Percentiles rank a stretch among this genome's conserved stretches.
These are phyloP conservation scores for Pteruthius melanotis DNA, from an alignment of 2,113 vertebrate genomes.

Conservation along the genomic window DNA sequence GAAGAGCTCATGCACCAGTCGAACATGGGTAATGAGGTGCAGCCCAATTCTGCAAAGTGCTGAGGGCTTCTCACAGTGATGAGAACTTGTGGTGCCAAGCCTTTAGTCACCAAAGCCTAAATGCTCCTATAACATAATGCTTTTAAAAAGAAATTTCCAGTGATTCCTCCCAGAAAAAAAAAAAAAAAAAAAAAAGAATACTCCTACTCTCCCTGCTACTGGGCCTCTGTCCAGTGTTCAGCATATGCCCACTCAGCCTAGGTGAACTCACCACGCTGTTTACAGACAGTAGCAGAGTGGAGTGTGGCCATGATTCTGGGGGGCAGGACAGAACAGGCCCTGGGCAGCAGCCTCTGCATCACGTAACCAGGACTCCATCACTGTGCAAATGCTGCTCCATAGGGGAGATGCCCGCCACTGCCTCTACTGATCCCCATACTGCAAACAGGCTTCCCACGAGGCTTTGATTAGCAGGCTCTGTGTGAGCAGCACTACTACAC, in stretches of 20 bases:
- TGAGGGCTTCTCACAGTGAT: background rate
- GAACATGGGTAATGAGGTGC: background rate
- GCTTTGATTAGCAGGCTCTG: background rate
- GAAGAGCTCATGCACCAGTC: background rate
- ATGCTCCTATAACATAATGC: background rate
- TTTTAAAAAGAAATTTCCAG: background rate
- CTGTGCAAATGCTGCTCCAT: fast-evolving
- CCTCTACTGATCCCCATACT: background rate
- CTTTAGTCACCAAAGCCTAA: background rate
- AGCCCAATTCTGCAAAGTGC: background rate
- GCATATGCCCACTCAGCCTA: background rate
- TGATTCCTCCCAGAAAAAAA: background rate
- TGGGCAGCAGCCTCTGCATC: background rate
- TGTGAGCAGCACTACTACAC: background rate
- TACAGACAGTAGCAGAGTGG: background rate
- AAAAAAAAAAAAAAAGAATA: background rate
- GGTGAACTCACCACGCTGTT: background rate
- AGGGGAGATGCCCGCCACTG: background rate
- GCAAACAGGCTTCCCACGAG: background rate
- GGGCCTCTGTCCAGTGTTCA: background rate
- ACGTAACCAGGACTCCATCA: background rate
- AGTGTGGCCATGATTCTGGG: background rate
- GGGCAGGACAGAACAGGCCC: background rate
- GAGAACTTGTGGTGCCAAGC: background rate
- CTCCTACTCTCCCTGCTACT: background rate